Evolutionary conservation across 2,888 invertebrate species (phyloP).

Genomic region (Punctoribates punctum): DNA sequence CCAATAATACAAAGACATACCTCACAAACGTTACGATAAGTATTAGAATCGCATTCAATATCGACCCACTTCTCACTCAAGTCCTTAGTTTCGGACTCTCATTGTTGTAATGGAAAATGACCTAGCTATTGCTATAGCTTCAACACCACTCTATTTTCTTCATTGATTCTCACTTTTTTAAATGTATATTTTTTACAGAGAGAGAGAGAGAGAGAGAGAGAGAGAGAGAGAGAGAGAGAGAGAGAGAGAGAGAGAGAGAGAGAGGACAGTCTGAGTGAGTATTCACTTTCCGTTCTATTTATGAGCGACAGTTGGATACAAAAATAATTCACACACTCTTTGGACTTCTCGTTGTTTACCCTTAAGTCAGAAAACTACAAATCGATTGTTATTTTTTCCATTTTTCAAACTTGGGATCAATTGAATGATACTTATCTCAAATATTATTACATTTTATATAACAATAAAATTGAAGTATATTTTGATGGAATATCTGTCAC

Average conservation of each 20-base stretch:
- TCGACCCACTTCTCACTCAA: slow-evolving; percentile 22
- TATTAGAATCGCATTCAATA: background rate
- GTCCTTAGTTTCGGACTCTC: slow-evolving; percentile 5
- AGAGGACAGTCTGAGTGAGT: background rate
- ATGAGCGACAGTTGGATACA: background rate
- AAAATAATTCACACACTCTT: slow-evolving; percentile 23
- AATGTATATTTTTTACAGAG: no score
- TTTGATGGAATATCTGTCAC: no score
- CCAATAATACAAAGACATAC: background rate
- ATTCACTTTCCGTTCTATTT: slow-evolving; percentile 26
- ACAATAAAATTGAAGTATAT: background rate
- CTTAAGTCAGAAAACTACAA: slow-evolving; percentile 5
- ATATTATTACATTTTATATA: background rate
- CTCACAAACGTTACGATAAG: background rate
- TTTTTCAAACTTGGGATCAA: background rate
- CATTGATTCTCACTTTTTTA: slow-evolving; percentile 9
- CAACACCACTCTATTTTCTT: background rate
- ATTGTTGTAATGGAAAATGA: background rate
- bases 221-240: no score
- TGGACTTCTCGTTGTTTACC: slow-evolving; percentile 30
- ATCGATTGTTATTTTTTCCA: slow-evolving; percentile 15
- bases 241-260: no score
- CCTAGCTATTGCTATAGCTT: background rate
- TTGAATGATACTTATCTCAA: background rate
- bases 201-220: no score